phyloP scores from a whole-genome alignment of 2,113 vertebrate species.

The Pluvianellus socialis region DNA sequence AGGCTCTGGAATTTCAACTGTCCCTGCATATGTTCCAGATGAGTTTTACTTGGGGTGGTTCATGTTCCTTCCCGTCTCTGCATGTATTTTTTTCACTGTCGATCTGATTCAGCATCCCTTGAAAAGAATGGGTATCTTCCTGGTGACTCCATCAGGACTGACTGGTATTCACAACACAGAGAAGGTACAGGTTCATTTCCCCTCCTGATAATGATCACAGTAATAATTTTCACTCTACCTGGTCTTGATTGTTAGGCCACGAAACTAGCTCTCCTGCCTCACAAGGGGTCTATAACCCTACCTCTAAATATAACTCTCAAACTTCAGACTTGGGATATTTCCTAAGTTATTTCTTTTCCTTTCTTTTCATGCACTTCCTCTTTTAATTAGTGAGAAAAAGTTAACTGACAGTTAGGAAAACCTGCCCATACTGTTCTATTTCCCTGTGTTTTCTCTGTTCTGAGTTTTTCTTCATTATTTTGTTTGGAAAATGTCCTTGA shows the following conservation, averaged over 20 bases:
- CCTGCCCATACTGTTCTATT: background rate
- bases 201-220: background rate
- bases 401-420: background rate
- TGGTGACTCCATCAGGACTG: background rate
- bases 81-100: background rate
- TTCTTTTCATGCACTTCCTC: background rate
- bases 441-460: background rate
- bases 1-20: slow-evolving; percentile 29
- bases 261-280: background rate
- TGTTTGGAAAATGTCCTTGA: background rate
- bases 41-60: background rate
- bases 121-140: background rate
- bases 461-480: background rate
- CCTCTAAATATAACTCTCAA: background rate
- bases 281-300: background rate
- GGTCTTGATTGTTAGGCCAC: background rate
- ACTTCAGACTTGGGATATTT: background rate
- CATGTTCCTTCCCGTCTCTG: background rate
- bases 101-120: background rate
- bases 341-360: background rate
- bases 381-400: background rate
- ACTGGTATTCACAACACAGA: background rate
- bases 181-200: background rate
- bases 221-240: background rate
- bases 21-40: background rate